Evolutionary conservation across 2,888 invertebrate species (phyloP), one percentile per base, ranked within the genome.

Genomic region (Ophioninae sp.): DNA sequence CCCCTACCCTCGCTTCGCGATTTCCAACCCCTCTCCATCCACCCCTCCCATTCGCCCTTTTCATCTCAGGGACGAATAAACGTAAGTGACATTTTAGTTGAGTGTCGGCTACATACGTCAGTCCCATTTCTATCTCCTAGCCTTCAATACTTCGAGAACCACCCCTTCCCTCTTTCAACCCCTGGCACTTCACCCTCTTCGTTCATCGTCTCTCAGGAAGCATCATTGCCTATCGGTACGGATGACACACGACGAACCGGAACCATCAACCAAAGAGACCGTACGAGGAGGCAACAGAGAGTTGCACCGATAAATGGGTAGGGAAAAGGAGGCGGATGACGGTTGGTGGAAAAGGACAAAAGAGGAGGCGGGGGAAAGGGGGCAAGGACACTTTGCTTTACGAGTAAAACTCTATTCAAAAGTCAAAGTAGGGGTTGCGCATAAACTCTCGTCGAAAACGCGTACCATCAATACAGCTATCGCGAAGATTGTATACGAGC

Each of bases 11-110:
- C 30, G 30, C 30, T 30, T 30, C 64, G 57, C 57, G 39, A 50
- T 41, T 77, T 37, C 74, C 85, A 84, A 73, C 82, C 39, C 69
- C 59, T 75, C 85, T 85, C 73, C 82, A 83, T 70, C 69, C 76
- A 62, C 81, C 79, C 59, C 21, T 61, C 57, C 41, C 41, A 39
- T 17, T 44, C 44, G 8, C 13, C 13, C 13, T 44, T 13, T 44
- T 13, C 7, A 41, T 8, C 50, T 50, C 50, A 50, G 6, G 17
- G 13, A 50, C 7, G 21, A 65, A 39, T 57, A 75, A 17, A 56
- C 37, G 56, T 56, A 17, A 56, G 37, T 56, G 61, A 62, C 56
- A 64, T 64, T 41, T 56, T 30, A 21, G 7, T 61, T 23, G 56
- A 56, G 64, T n/a, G 30, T 30, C 17, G 10, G 37, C 64, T 56